Evolutionary conservation across 1,140 invertebrate genomes (phyloP).

Genomic region (Zophobas atratus): DNA sequence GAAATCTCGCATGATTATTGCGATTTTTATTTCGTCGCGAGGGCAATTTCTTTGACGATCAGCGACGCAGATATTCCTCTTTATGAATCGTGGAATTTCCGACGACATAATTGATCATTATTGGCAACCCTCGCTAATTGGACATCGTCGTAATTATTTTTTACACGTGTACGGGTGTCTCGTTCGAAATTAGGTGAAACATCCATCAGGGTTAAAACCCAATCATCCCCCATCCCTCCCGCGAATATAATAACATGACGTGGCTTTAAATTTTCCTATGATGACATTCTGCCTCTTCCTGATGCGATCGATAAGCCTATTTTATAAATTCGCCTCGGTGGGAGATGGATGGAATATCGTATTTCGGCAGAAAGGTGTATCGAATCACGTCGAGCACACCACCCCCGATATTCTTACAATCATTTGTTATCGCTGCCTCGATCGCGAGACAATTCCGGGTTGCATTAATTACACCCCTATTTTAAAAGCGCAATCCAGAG

Average conservation of each 20-base stretch:
- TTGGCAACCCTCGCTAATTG: conserved; percentile 17
- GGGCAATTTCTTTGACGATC: conserved; percentile 3
- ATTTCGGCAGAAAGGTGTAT: conserved; percentile 33
- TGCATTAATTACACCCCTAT: neutral
- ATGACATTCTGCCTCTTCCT: conserved; percentile 37
- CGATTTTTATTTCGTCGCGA: conserved; percentile 23
- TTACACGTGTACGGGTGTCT: neutral
- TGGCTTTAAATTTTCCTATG: conserved; percentile 39
- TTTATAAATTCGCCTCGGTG: conserved; percentile 32
- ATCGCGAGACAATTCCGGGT: neutral
- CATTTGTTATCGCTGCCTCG: neutral
- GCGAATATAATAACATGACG: conserved; percentile 31
- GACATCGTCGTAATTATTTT: neutral
- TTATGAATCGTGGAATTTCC: neutral
- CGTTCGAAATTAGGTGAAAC: conserved; percentile 29
- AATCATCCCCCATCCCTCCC: conserved; percentile 13
- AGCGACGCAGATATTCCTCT: neutral
- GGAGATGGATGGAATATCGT: conserved; percentile 32
- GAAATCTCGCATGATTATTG: conserved; percentile 26
- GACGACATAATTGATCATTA: conserved; percentile 30
- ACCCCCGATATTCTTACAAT: conserved; percentile 13
- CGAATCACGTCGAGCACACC: conserved; percentile 21
- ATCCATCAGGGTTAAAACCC: conserved; percentile 25
- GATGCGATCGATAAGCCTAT: conserved; percentile 41
- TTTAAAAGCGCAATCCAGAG: neutral